phyloP scores from a whole-genome alignment of 2,113 vertebrate species.

The Callaeas wilsoni region DNA sequence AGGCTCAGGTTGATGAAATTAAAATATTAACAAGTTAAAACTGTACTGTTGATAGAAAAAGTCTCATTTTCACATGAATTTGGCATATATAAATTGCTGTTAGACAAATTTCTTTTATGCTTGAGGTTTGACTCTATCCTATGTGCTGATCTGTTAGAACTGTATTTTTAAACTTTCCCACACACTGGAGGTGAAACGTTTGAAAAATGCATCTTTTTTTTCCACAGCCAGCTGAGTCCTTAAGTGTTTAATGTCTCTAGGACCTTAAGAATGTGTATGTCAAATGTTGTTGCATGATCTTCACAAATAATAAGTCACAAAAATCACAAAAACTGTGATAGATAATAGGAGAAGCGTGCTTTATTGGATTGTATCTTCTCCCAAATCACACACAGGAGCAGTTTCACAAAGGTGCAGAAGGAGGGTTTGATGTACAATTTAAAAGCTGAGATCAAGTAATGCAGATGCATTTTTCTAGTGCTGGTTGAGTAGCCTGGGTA shows the following conservation, averaged over 20 bases:
- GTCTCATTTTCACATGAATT: neutral
- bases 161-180: neutral
- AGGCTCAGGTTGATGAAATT: neutral
- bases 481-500: neutral
- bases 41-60: neutral
- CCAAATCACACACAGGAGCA: neutral
- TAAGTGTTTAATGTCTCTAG: neutral
- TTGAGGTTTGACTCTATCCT: neutral
- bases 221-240: neutral
- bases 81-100: neutral
- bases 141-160: neutral
- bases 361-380: neutral
- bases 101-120: neutral
- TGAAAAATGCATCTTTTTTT: neutral
- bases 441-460: neutral
- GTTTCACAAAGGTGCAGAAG: neutral
- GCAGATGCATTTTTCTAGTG: neutral
- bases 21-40: neutral
- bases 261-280: neutral
- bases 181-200: neutral
- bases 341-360: neutral
- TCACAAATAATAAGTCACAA: neutral
- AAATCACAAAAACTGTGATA: neutral
- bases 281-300: neutral
- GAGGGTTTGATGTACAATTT: neutral